These are phyloP conservation scores for Nymphalis io DNA, from an alignment of 1,140 invertebrate genomes.

Conservation along the genomic window DNA sequence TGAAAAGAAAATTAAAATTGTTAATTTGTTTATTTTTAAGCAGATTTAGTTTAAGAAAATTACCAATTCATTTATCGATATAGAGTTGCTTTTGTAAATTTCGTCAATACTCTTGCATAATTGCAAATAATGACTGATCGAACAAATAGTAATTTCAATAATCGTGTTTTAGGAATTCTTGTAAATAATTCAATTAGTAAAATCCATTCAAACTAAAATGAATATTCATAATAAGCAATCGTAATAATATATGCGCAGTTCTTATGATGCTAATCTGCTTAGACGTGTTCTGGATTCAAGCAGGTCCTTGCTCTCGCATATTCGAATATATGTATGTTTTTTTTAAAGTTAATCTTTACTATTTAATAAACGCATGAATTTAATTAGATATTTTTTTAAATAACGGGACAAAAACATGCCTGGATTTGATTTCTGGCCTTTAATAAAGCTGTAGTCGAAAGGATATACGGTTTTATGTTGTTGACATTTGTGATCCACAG, in stretches of 20 bases:
- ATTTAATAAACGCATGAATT: constrained; percentile 11
- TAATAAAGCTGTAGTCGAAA: not conserved
- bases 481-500: no score
- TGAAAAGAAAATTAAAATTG: no score
- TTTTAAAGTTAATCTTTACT: not conserved
- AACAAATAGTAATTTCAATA: no score
- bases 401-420: constrained; percentile 15
- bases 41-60: no score
- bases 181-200: not conserved
- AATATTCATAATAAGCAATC: not conserved
- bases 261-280: not conserved
- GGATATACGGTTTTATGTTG: no score
- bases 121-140: no score
- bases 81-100: no score
- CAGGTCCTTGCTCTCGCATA: not conserved
- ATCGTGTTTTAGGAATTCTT: not conserved
- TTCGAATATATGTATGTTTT: constrained; percentile 3
- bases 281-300: not conserved
- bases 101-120: no score
- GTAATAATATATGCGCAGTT: not conserved
- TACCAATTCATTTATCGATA: no score
- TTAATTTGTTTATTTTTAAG: no score
- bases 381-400: constrained; percentile 7
- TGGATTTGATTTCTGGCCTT: constrained; percentile 11
- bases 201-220: not conserved